These are phyloP conservation scores for Triops longicaudatus DNA, from an alignment of 1,140 invertebrate species.

Conservation along the genomic window DNA sequence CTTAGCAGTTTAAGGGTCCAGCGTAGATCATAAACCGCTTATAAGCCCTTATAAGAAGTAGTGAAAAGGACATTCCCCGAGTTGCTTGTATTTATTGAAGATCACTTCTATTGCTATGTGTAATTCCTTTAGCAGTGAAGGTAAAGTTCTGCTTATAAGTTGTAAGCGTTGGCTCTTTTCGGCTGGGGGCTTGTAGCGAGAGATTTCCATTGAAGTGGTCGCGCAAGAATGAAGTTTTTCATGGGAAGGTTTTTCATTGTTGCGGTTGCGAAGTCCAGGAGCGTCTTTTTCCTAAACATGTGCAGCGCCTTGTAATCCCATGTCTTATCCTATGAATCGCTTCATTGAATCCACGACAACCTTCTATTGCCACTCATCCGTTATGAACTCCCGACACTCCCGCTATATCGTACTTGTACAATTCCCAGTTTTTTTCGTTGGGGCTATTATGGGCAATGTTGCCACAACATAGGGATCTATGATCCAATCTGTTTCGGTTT, in stretches of 20 bases:
- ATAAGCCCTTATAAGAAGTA: not conserved
- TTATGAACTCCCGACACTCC: constrained; percentile 3
- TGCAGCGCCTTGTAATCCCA: constrained; percentile 10
- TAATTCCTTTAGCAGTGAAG: not conserved
- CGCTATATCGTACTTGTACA: not conserved
- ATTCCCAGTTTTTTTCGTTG: not conserved
- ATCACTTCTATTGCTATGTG: not conserved
- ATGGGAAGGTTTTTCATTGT: not conserved
- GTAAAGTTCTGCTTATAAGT: not conserved
- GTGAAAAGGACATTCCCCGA: not conserved
- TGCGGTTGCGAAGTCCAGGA: constrained; percentile 10
- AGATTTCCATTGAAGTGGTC: constrained; percentile 7
- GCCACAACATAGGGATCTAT: not conserved
- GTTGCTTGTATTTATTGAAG: not conserved
- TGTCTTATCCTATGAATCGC: constrained; percentile 11
- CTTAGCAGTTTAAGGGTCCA: not conserved
- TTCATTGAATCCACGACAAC: not conserved
- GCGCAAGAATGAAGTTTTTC: constrained; percentile 15
- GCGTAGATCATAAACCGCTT: not conserved
- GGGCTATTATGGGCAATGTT: not conserved
- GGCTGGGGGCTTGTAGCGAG: not conserved
- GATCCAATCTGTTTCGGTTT: constrained; percentile 15
- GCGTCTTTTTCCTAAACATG: not conserved
- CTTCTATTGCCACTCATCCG: constrained; percentile 13
- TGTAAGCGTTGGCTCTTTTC: not conserved